A percentile compares a stretch with the other conserved stretches of the same genome.
These are phyloP conservation scores for Buceros bicornis DNA, from an alignment of 2,797 vertebrate species.

Conservation along the genomic window DNA sequence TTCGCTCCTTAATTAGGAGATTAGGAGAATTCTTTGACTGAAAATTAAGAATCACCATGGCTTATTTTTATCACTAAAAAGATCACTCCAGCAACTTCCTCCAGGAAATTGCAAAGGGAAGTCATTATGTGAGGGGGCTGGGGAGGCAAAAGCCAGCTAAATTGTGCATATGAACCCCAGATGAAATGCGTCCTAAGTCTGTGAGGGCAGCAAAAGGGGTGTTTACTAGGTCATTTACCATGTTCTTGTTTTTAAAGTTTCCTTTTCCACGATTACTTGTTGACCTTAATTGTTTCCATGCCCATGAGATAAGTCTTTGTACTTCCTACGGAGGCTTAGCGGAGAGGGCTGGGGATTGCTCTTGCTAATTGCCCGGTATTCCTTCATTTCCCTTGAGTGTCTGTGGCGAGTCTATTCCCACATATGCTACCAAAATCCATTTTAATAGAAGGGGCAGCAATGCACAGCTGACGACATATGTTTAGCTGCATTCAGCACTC, in stretches of 20 bases:
- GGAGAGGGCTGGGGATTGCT: slow-evolving; percentile 67
- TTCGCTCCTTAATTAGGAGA: slow-evolving; percentile 68
- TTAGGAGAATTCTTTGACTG: slow-evolving; percentile 67
- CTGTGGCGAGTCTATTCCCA: slow-evolving; percentile 75
- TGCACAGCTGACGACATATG: slow-evolving; percentile 82
- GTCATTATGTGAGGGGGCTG: slow-evolving; percentile 77
- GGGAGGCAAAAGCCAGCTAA: slow-evolving; percentile 46
- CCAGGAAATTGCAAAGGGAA: slow-evolving; percentile 85
- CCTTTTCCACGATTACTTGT: slow-evolving; percentile 81
- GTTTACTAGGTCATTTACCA: slow-evolving; percentile 80
- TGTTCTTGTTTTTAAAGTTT: slow-evolving; percentile 81
- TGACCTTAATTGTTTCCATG: slow-evolving; percentile 86
- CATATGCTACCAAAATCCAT: slow-evolving; percentile 80
- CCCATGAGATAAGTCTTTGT: slow-evolving; percentile 74
- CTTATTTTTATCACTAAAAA: slow-evolving; percentile 79
- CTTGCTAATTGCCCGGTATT: slow-evolving; percentile 79
- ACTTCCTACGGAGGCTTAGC: slow-evolving; percentile 73
- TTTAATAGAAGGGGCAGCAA: slow-evolving; percentile 75
- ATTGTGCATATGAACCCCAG: slow-evolving; percentile 78
- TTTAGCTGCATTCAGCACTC: slow-evolving; percentile 67
- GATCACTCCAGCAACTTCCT: slow-evolving; percentile 79
- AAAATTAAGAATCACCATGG: slow-evolving; percentile 73
- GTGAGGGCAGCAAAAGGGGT: slow-evolving; percentile 29
- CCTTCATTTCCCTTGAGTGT: slow-evolving; percentile 74
- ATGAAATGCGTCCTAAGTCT: slow-evolving; percentile 64